Percentiles rank a stretch among this genome's conserved stretches.
These are phyloP conservation scores for Hoplostethus atlanticus DNA, from an alignment of 2,797 vertebrate species.

Conservation along the genomic window DNA sequence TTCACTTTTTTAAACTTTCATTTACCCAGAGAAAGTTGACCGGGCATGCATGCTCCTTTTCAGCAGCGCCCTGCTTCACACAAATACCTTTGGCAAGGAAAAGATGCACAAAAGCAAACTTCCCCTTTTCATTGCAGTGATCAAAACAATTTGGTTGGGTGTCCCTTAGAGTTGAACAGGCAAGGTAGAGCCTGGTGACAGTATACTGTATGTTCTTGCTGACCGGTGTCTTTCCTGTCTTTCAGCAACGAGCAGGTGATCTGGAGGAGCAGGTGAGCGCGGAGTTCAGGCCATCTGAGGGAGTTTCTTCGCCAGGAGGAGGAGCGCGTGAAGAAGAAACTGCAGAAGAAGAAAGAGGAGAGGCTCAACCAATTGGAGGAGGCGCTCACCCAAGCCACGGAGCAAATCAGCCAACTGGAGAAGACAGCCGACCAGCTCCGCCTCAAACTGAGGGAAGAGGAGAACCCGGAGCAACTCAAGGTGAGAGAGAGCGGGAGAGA, in stretches of 20 bases:
- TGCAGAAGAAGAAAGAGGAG: conserved; percentile 75
- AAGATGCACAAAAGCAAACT: too few relatives aligned
- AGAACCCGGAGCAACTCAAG: conserved; percentile 80
- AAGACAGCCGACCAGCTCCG: conserved; percentile 58
- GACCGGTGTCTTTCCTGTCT: not conserved
- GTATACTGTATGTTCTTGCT: not conserved
- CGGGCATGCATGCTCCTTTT: too few relatives aligned
- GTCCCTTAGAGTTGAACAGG: not conserved
- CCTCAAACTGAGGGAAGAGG: conserved; percentile 75
- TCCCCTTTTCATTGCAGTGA: too few relatives aligned
- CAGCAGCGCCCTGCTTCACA: too few relatives aligned
- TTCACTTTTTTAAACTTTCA: too few relatives aligned
- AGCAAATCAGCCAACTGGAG: conserved; percentile 79
- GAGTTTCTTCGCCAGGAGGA: conserved; percentile 79
- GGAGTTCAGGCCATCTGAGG: conserved; percentile 73
- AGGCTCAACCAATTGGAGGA: conserved; percentile 75
- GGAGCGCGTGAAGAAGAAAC: conserved; percentile 69
- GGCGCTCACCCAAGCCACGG: conserved; percentile 70
- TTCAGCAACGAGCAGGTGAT: conserved; percentile 69
- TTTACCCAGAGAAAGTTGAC: too few relatives aligned
- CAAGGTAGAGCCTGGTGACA: not conserved
- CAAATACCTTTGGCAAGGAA: too few relatives aligned
- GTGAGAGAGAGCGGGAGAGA: conserved; percentile 42
- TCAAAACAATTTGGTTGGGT: too few relatives aligned
- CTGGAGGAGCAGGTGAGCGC: conserved; percentile 73